Evolutionary conservation across 2,797 vertebrate species (phyloP).

Genomic region (Acrossocheilus wenchowensis): DNA sequence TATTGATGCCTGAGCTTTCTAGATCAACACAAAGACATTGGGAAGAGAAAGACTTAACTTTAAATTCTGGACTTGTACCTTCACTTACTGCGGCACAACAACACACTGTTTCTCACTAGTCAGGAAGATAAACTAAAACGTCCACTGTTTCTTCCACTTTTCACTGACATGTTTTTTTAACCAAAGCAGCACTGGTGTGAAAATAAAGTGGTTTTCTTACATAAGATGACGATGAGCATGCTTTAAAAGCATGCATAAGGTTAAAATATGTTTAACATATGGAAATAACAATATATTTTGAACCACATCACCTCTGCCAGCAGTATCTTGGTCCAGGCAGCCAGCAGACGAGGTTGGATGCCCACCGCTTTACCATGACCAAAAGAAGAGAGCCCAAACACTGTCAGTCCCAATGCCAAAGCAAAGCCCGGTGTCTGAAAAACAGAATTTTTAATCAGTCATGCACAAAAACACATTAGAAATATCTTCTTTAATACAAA

Average conservation of each 20-base stretch:
- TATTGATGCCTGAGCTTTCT: not conserved
- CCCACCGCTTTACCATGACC: slow-evolving; percentile 93
- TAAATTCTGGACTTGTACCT: not conserved
- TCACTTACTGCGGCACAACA: not conserved
- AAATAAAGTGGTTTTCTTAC: not conserved
- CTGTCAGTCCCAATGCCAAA: slow-evolving; percentile 85
- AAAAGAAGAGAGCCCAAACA: slow-evolving; percentile 86
- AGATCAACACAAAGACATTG: not conserved
- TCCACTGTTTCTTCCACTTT: not conserved
- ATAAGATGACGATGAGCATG: not conserved
- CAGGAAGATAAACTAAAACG: not conserved
- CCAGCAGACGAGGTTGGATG: slow-evolving; percentile 83
- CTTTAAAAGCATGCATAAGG: not conserved
- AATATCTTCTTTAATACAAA: not conserved
- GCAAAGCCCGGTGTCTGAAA: slow-evolving; percentile 89
- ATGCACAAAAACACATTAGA: not conserved
- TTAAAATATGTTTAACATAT: not conserved
- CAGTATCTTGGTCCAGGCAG: slow-evolving; percentile 90
- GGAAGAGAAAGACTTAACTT: not conserved
- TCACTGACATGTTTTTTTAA: not conserved
- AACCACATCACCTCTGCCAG: slow-evolving; percentile 83
- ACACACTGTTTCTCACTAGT: not conserved
- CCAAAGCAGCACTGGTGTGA: not conserved
- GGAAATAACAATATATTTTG: not conserved
- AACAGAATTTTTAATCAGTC: slow-evolving; percentile 3